phyloP scores from a whole-genome alignment of 2,113 vertebrate genomes.

The Amia ocellicauda region DNA sequence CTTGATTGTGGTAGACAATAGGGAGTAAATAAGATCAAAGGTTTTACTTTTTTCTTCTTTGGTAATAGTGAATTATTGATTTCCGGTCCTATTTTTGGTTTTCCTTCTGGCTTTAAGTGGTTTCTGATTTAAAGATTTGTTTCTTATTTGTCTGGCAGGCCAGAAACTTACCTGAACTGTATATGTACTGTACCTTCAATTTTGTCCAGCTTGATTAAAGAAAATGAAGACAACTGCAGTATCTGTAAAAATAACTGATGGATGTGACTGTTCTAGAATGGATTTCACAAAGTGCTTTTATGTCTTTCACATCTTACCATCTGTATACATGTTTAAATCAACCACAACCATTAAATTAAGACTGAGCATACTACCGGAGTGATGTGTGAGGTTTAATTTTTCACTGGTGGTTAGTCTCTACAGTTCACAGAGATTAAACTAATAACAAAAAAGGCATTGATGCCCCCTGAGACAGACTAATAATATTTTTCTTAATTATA shows the following conservation, averaged over 20 bases:
- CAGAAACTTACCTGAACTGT: background rate
- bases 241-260: background rate
- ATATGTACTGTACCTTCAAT: background rate
- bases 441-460: no score
- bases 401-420: no score
- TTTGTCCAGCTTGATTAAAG: background rate
- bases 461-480: no score
- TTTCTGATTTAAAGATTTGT: background rate
- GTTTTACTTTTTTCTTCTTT: background rate
- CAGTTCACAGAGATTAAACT: no score
- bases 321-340: conserved; percentile 1
- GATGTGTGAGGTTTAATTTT: background rate
- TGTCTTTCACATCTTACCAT: background rate
- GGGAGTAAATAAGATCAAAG: background rate
- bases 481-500: no score
- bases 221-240: background rate
- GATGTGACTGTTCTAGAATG: background rate
- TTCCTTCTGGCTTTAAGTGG: background rate
- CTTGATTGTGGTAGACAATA: background rate
- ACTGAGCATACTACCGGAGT: background rate
- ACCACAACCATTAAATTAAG: background rate
- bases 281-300: background rate
- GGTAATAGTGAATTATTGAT: background rate
- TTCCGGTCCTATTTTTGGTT: background rate
- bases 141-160: conserved; percentile 7